Base-by-base conservation (phyloP, 1,140 invertebrate genomes). In the Nymphalis io region DNA sequence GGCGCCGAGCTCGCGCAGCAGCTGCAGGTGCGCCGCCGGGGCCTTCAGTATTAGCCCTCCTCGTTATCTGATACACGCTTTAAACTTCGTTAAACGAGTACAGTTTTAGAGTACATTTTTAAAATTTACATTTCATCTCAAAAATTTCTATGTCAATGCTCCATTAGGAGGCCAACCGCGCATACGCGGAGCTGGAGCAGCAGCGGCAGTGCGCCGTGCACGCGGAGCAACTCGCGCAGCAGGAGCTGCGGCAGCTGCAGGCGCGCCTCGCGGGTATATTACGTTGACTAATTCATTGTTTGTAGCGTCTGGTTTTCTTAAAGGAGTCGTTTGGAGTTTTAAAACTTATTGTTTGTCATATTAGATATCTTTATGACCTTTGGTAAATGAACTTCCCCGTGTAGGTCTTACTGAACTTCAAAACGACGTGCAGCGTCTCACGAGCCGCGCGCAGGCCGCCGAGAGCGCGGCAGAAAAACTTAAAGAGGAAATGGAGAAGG, bases 1-100 rank as follows among this genome's bases (percentile, higher is more conserved):
- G 87, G 92, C 90, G 78, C 91, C 65, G 93, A 94, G 16, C 83
- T 93, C 40, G 88, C 89, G 64, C 92, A 93, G 67, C 93, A 94
- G 83, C 89, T 94, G 42, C 93, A 94, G 88, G 93, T 94, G 20
- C 16, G 18, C 8, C 18, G 0, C 13, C 6, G 6, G 40, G n/a
- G n/a, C n/a, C n/a, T n/a, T n/a, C n/a, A n/a, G n/a, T n/a, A n/a
- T n/a, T n/a, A n/a, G n/a, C n/a, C n/a, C n/a, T n/a, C n/a, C n/a
- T n/a, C n/a, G n/a, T n/a, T n/a, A n/a, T n/a, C n/a, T n/a, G n/a
- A n/a, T n/a, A n/a, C n/a, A n/a, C n/a, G n/a, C n/a, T n/a, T n/a
- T n/a, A n/a, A n/a, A n/a, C n/a, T n/a, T n/a, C n/a, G n/a, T n/a
- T n/a, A n/a, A n/a, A n/a, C n/a, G n/a, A n/a, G n/a, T n/a, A n/a